A percentile compares a stretch with the other conserved stretches of the same genome.
phyloP scores from a whole-genome alignment of 2,888 invertebrate species.

The Diplolepis rosae region DNA sequence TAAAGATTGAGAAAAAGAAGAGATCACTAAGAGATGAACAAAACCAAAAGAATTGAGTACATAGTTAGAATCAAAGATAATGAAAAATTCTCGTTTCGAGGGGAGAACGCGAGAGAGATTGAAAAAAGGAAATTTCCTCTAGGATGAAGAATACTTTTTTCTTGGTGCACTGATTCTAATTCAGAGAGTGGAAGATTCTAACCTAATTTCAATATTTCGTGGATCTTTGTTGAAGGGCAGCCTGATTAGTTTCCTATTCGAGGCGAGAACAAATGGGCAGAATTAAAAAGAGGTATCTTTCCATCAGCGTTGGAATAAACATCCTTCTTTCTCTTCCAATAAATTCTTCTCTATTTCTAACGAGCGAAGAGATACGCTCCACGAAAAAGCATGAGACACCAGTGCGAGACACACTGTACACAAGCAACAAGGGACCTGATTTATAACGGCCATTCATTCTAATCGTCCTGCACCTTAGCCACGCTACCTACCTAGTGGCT shows the following conservation, averaged over 20 bases:
- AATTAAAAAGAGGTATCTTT: constrained; percentile 20
- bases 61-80: too few relatives aligned
- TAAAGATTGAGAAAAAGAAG: too few relatives aligned
- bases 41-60: too few relatives aligned
- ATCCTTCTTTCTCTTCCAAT: constrained; percentile 16
- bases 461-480: constrained; percentile 53
- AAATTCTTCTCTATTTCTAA: constrained; percentile 29
- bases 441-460: constrained; percentile 58
- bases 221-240: not conserved
- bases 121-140: too few relatives aligned
- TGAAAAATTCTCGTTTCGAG: too few relatives aligned
- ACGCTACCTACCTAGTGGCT: constrained; percentile 54
- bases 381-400: constrained; percentile 24
- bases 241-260: constrained; percentile 1
- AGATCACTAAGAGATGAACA: too few relatives aligned
- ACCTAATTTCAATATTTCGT: not conserved
- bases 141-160: too few relatives aligned
- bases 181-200: not conserved
- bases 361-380: constrained; percentile 31
- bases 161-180: too few relatives aligned
- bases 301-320: constrained; percentile 13
- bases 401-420: constrained; percentile 12
- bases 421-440: constrained; percentile 49
- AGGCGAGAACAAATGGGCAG: not conserved
- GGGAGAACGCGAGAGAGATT: too few relatives aligned